phyloP scores from a whole-genome alignment of 2,797 vertebrate species.

The Pitangus sulphuratus region DNA sequence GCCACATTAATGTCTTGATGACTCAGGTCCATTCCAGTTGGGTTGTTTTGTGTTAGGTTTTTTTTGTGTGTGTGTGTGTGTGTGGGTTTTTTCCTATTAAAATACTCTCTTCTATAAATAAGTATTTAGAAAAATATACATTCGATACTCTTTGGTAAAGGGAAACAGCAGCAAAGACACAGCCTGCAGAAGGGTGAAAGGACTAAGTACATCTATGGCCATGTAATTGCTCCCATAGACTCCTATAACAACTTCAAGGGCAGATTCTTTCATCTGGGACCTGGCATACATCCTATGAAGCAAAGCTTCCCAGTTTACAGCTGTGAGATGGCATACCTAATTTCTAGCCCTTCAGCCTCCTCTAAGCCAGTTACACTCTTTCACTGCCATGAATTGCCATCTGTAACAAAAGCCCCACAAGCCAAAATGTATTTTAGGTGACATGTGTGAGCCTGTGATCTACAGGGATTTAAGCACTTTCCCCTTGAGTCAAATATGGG shows the following conservation, averaged over 20 bases:
- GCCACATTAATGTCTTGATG: background rate
- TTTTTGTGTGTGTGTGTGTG: too few relatives aligned
- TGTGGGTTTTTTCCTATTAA: background rate
- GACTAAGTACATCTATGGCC: background rate
- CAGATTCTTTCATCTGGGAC: background rate
- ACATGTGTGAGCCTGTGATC: background rate
- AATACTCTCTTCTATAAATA: background rate
- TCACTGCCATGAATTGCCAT: background rate
- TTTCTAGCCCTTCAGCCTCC: background rate
- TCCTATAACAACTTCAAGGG: background rate
- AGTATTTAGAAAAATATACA: background rate
- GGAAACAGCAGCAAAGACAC: background rate
- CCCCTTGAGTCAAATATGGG: background rate
- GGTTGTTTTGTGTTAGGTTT: background rate
- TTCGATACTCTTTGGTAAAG: background rate
- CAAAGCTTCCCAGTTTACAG: background rate
- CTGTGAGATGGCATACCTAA: background rate
- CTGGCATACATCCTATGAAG: background rate
- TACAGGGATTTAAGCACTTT: background rate
- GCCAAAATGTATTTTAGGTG: background rate
- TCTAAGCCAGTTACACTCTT: background rate
- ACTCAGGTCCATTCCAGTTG: background rate
- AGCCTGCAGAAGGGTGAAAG: background rate
- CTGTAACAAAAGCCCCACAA: background rate
- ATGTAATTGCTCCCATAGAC: accelerated